A percentile compares a stretch with the other conserved stretches of the same genome.
These are phyloP conservation scores for Yponomeuta sedellus DNA, from an alignment of 2,888 invertebrate species.

Conservation along the genomic window DNA sequence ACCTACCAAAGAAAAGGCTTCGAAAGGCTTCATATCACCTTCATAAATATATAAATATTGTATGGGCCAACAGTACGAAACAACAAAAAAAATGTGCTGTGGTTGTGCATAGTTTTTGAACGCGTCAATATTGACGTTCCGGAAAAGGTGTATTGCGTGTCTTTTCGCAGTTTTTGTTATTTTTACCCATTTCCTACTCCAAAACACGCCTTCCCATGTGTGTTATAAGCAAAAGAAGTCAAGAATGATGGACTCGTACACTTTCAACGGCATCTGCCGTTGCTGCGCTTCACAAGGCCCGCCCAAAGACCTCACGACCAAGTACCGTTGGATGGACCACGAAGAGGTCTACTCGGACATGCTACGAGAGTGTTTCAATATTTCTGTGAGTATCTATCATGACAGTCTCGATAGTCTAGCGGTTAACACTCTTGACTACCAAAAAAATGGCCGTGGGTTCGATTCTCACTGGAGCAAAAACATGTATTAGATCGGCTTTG, in stretches of 20 bases:
- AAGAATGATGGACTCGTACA: conserved; percentile 45
- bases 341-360: conserved; percentile 64
- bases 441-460: too few species aligned
- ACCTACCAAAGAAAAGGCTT: too few species aligned
- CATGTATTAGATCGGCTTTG: too few species aligned
- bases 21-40: too few species aligned
- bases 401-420: too few species aligned
- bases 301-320: conserved; percentile 55
- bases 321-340: conserved; percentile 65
- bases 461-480: too few species aligned
- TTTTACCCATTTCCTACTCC: neutral
- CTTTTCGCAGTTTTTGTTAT: neutral
- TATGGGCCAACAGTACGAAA: neutral
- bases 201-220: neutral
- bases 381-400: conserved; percentile 43
- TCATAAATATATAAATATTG: too few species aligned
- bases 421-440: too few species aligned
- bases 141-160: neutral
- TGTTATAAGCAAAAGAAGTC: neutral
- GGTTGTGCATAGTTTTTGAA: neutral
- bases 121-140: neutral
- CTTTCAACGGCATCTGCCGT: conserved; percentile 55
- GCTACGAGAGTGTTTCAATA: conserved; percentile 63
- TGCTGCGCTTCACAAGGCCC: conserved; percentile 66
- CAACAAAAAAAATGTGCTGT: too few species aligned